Evolutionary conservation across 2,888 invertebrate species (phyloP).

Genomic region (Arctia plantaginis): DNA sequence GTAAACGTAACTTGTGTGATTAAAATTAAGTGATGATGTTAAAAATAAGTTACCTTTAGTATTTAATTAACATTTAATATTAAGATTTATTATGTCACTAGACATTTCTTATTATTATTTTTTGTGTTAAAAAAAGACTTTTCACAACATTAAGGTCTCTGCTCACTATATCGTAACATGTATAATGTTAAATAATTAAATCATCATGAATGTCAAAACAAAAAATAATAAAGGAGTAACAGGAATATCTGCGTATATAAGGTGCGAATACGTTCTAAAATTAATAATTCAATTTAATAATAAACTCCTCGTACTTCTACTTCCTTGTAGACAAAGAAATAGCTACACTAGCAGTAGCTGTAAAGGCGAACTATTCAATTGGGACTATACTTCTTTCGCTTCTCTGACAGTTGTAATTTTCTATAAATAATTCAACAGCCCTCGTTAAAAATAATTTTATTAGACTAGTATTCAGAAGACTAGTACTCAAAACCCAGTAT

Average conservation of each 20-base stretch:
- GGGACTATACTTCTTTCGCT: too few relatives aligned
- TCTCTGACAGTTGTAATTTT: too few relatives aligned
- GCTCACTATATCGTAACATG: not conserved
- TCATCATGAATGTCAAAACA: too few relatives aligned
- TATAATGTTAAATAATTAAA: too few relatives aligned
- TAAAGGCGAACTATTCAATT: not conserved
- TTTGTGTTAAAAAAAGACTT: constrained; percentile 1
- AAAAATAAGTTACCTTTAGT: constrained; percentile 46
- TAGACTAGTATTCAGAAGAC: too few relatives aligned
- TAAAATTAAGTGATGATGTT: constrained; percentile 32
- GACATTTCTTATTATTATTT: not conserved
- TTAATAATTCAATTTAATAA: not conserved
- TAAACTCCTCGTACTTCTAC: not conserved
- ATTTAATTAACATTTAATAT: constrained; percentile 23
- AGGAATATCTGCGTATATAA: too few relatives aligned
- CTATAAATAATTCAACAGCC: too few relatives aligned
- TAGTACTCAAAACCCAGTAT: too few relatives aligned
- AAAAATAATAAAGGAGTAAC: too few relatives aligned
- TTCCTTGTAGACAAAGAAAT: not conserved
- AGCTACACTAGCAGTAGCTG: not conserved
- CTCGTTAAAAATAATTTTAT: too few relatives aligned
- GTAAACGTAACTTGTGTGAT: constrained; percentile 43
- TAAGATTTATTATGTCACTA: constrained; percentile 7
- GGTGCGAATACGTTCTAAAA: not conserved
- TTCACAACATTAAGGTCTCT: constrained; percentile 5